These are phyloP conservation scores for Oncopeltus fasciatus DNA, from an alignment of 1,140 invertebrate species.

Conservation along the genomic window DNA sequence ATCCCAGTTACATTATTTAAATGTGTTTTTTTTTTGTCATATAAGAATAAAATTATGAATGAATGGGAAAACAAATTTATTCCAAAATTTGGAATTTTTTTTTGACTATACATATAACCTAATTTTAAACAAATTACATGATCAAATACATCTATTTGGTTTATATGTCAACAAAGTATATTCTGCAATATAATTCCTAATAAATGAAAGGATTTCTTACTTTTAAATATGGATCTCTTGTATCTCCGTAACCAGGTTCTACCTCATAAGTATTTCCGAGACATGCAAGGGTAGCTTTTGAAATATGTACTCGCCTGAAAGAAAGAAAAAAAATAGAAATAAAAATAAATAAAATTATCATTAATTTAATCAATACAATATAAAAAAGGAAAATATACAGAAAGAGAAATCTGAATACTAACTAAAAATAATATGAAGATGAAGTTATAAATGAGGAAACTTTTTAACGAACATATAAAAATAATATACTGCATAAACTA, in stretches of 20 bases:
- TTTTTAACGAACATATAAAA: neutral
- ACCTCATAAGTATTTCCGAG: slow-evolving; percentile 80
- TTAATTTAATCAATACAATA: neutral
- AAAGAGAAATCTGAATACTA: neutral
- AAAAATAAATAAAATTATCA: neutral
- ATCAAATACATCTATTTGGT: too few species aligned
- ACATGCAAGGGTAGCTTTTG: slow-evolving; percentile 67
- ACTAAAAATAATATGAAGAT: neutral
- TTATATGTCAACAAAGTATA: too few species aligned
- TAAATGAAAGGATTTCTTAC: too few species aligned
- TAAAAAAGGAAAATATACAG: neutral
- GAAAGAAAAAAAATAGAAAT: slow-evolving; percentile 15
- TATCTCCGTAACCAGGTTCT: slow-evolving; percentile 75
- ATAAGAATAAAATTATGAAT: too few species aligned
- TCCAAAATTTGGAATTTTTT: too few species aligned
- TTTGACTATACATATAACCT: too few species aligned
- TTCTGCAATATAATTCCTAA: too few species aligned
- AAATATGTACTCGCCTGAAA: slow-evolving; percentile 78
- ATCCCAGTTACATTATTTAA: too few species aligned
- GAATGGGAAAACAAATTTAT: too few species aligned
- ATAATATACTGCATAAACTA: neutral
- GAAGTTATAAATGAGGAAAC: neutral
- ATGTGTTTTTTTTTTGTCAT: too few species aligned
- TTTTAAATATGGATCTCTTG: slow-evolving; percentile 69
- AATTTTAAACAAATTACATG: too few species aligned